These are phyloP conservation scores for Acromyrmex heyeri DNA, from an alignment of 1,140 invertebrate genomes.

Conservation along the genomic window DNA sequence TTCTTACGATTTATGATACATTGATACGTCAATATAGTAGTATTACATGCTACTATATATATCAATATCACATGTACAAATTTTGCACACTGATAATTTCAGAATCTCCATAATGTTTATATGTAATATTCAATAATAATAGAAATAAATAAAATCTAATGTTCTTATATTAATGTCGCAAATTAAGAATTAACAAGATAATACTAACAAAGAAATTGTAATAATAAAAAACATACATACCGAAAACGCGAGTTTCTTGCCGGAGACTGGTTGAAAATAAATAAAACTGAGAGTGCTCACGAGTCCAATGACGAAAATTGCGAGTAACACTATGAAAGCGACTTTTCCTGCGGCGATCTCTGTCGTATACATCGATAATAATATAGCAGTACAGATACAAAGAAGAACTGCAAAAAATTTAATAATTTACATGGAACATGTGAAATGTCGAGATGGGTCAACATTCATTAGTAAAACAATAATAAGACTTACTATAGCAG, in stretches of 20 bases:
- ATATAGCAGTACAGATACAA: slow-evolving; percentile 86
- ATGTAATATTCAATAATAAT: slow-evolving; percentile 2
- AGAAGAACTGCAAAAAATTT: slow-evolving; percentile 84
- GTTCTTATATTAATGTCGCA: neutral
- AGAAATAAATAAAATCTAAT: neutral
- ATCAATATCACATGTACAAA: no score
- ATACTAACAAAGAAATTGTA: neutral
- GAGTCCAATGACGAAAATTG: slow-evolving; percentile 82
- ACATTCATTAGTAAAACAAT: slow-evolving; percentile 11
- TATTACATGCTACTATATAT: no score
- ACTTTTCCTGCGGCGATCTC: slow-evolving; percentile 83
- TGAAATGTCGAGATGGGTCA: neutral
- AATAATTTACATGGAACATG: slow-evolving; percentile 11
- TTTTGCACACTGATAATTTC: no score
- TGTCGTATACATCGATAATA: slow-evolving; percentile 84
- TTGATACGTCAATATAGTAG: no score
- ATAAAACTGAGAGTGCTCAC: slow-evolving; percentile 87
- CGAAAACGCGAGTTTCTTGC: slow-evolving; percentile 81
- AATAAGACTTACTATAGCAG: slow-evolving; percentile 85
- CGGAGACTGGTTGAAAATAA: slow-evolving; percentile 88
- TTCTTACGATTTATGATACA: no score
- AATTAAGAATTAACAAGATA: neutral
- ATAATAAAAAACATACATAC: slow-evolving; percentile 64
- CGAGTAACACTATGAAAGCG: slow-evolving; percentile 80
- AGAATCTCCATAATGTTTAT: no score